These are phyloP conservation scores for Electrophaes corylata DNA, from an alignment of 2,888 invertebrate genomes.

Conservation along the genomic window DNA sequence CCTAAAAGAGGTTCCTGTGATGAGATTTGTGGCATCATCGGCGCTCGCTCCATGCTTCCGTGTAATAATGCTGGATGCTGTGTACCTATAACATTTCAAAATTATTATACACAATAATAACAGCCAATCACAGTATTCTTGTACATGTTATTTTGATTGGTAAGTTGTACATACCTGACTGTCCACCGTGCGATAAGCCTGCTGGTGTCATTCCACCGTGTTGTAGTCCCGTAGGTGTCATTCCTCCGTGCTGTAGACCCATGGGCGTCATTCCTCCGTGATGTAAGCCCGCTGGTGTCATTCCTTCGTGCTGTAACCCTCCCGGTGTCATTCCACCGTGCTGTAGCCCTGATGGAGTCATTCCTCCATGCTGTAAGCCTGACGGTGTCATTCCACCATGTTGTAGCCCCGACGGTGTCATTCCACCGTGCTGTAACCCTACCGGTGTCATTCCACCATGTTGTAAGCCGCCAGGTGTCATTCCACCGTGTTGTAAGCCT, in stretches of 20 bases:
- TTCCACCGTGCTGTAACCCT: conserved; percentile 68
- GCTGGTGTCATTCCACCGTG: conserved; percentile 65
- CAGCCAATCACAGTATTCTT: too few species aligned
- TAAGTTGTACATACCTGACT: conserved; percentile 16
- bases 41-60: conserved; percentile 72
- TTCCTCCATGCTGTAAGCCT: conserved; percentile 73
- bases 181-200: conserved; percentile 51
- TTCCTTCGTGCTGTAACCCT: conserved; percentile 62
- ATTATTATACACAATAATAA: neutral
- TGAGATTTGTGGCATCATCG: conserved; percentile 84
- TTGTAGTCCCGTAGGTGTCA: conserved; percentile 62
- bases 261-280: conserved; percentile 69
- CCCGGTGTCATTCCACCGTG: conserved; percentile 72
- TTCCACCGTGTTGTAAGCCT: conserved; percentile 74
- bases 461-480: conserved; percentile 58
- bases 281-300: conserved; percentile 40
- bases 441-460: conserved; percentile 53
- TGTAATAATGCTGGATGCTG: conserved; percentile 50
- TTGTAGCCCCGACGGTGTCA: conserved; percentile 68
- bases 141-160: neutral
- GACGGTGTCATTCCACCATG: conserved; percentile 72
- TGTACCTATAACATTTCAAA: conserved; percentile 38
- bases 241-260: conserved; percentile 56
- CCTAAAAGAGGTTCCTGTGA: conserved; percentile 30
- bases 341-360: conserved; percentile 61